Conservation (phyloP, 2,113 vertebrate genomes). For the Crotalus viridis region DNA sequence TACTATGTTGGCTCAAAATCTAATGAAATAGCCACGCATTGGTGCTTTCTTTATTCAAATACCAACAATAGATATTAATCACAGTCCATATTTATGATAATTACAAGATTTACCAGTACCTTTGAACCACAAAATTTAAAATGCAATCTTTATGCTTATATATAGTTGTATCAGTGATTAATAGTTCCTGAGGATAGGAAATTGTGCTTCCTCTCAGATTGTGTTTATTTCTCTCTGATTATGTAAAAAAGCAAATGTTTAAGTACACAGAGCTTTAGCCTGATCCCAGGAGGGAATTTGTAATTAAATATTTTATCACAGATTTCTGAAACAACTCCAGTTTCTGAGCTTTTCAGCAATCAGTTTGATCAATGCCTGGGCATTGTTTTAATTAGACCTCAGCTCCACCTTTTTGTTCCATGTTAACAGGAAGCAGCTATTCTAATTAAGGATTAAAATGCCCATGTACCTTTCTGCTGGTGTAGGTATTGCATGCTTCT, state of each 20-base stretch:
- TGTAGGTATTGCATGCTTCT: constrained; percentile 17
- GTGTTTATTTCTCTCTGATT: neutral
- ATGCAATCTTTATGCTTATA: neutral
- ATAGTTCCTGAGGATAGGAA: neutral
- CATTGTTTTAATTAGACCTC: constrained; percentile 51
- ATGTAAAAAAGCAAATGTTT: neutral
- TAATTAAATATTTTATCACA: constrained; percentile 26
- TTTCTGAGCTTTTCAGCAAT: constrained; percentile 12
- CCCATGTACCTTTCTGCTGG: constrained; percentile 44
- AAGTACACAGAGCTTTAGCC: neutral
- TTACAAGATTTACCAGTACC: neutral
- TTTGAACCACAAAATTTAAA: neutral
- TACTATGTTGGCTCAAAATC: neutral
- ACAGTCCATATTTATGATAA: neutral
- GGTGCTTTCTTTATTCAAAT: neutral
- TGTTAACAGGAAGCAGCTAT: constrained; percentile 26
- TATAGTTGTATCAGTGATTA: neutral
- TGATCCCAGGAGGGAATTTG: neutral
- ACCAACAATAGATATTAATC: neutral
- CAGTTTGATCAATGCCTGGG: constrained; percentile 42
- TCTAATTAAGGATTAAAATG: constrained; percentile 45
- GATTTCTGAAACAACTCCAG: constrained; percentile 16
- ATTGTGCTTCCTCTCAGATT: neutral
- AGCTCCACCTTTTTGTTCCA: constrained; percentile 42
- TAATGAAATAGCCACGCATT: neutral